Conservation (phyloP, 2,888 invertebrate species). For the Andrena dorsata region DNA sequence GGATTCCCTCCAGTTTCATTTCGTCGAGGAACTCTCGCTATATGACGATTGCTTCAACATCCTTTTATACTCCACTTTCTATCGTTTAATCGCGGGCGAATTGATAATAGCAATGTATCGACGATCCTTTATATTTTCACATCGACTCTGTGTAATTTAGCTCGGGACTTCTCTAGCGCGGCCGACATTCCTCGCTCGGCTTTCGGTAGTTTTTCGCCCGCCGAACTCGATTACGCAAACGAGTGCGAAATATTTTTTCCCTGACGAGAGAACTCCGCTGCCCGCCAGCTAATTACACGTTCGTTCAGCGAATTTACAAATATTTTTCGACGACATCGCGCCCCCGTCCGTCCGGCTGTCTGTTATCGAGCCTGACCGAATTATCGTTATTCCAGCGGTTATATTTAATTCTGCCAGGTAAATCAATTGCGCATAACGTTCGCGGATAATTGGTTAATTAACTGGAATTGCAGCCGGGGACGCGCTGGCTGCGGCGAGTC, state of each 20-base stretch:
- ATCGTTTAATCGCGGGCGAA: neutral
- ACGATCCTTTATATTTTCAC: constrained; percentile 1
- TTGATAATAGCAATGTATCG: neutral
- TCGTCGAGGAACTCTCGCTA: neutral
- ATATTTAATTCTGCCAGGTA: constrained; percentile 45
- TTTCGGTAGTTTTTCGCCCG: neutral
- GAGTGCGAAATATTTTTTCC: constrained; percentile 36
- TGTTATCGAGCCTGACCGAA: constrained; percentile 6
- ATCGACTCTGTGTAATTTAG: neutral
- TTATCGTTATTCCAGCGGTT: constrained; percentile 46
- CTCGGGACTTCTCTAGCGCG: neutral
- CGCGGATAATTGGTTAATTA: constrained; percentile 63
- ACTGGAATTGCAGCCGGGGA: constrained; percentile 40
- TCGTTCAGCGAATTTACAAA: constrained; percentile 33
- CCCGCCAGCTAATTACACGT: constrained; percentile 13
- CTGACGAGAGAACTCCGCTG: neutral
- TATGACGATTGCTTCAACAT: too few relatives aligned
- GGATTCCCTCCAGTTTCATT: neutral
- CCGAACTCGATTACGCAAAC: constrained; percentile 22
- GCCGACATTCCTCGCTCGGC: neutral
- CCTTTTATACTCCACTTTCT: neutral
- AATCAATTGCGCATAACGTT: constrained; percentile 59
- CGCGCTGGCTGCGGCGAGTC: too few relatives aligned
- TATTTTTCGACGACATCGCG: constrained; percentile 31
- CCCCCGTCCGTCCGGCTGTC: neutral